phyloP scores from a whole-genome alignment of 2,888 invertebrate species.

The Zootermopsis nevadensis region DNA sequence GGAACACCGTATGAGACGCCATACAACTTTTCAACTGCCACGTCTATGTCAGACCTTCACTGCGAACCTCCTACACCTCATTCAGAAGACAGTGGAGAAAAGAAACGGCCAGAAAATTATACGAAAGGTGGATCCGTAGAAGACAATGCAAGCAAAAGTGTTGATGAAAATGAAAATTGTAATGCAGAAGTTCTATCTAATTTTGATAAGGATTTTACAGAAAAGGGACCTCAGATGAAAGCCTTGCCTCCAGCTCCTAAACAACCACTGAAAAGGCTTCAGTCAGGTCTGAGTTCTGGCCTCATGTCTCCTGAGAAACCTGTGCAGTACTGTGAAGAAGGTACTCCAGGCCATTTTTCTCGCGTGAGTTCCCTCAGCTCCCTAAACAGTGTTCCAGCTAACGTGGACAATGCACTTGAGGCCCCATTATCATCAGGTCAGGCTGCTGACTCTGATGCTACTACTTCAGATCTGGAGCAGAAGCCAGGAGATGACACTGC shows the following conservation, averaged over 20 bases:
- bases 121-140: constrained; percentile 58
- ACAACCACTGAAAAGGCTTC: constrained; percentile 41
- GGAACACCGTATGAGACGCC: constrained; percentile 87
- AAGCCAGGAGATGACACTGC: constrained; percentile 49
- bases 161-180: constrained; percentile 1
- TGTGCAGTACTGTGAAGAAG: constrained; percentile 87
- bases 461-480: neutral
- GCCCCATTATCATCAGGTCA: neutral
- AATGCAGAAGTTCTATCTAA: constrained; percentile 28
- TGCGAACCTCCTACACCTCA: constrained; percentile 59
- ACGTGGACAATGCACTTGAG: constrained; percentile 22
- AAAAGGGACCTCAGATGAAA: constrained; percentile 47
- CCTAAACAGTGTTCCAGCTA: constrained; percentile 58
- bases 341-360: constrained; percentile 85
- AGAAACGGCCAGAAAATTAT: constrained; percentile 46
- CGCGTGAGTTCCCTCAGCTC: constrained; percentile 68
- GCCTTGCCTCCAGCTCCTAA: constrained; percentile 42
- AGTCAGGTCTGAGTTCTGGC: constrained; percentile 71
- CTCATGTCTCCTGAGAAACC: constrained; percentile 83
- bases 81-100: constrained; percentile 24
- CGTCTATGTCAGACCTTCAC: constrained; percentile 87
- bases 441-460: neutral
- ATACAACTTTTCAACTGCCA: constrained; percentile 85
- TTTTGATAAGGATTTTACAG: constrained; percentile 32
- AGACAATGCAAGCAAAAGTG: constrained; percentile 20